A percentile compares a stretch with the other conserved stretches of the same genome.
phyloP scores from a whole-genome alignment of 2,797 vertebrate species.

The Lerista edwardsae region DNA sequence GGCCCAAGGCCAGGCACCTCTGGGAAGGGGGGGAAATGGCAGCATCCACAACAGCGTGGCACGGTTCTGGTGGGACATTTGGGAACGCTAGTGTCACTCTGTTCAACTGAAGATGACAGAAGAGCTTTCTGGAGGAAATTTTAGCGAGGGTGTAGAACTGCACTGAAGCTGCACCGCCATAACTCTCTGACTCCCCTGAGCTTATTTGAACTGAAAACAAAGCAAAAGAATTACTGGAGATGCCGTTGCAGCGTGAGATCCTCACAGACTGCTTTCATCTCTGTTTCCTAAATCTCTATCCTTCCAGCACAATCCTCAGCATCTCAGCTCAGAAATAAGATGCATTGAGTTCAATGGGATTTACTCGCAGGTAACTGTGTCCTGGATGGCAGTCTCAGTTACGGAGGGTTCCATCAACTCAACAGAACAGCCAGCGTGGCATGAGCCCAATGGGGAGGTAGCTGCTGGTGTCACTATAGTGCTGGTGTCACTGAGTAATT shows the following conservation, averaged over 20 bases:
- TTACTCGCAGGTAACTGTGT: no score
- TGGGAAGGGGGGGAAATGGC: neutral
- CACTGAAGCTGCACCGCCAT: neutral
- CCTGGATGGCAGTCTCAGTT: no score
- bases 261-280: no score
- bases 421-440: no score
- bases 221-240: neutral
- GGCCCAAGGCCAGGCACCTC: neutral
- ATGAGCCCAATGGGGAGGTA: no score
- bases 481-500: no score
- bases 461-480: no score
- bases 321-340: no score
- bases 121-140: neutral
- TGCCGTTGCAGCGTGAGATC: neutral
- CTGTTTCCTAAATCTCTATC: neutral
- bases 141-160: neutral
- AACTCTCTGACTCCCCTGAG: neutral
- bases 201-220: neutral
- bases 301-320: neutral
- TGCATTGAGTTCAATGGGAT: no score
- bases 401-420: no score
- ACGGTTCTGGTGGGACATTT: neutral
- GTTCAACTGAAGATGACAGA: neutral
- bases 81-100: neutral
- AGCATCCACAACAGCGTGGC: no score